Evolutionary conservation across 2,888 invertebrate genomes (phyloP).

Genomic region (Seladonia tumulorum): DNA sequence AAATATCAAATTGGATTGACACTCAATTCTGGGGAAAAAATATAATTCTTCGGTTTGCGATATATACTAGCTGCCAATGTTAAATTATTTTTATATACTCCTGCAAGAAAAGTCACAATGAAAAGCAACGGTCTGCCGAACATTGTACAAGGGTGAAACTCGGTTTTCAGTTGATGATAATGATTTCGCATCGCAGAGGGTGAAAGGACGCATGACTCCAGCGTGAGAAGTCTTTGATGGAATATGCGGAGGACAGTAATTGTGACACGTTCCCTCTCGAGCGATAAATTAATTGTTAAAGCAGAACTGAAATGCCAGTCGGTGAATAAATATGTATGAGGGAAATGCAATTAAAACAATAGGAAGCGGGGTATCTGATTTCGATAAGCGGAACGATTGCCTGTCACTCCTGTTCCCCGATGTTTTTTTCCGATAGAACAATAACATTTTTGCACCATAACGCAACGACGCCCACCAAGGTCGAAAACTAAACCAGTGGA

Average conservation of each 20-base stretch:
- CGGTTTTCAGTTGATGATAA: not conserved
- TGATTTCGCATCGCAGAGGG: not conserved
- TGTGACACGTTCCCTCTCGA: not conserved
- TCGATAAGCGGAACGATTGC: not conserved
- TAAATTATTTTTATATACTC: not conserved
- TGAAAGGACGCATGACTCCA: not conserved
- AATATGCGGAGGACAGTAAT: not conserved
- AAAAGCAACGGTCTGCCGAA: not conserved
- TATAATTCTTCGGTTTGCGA: too few species aligned
- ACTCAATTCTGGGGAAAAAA: too few species aligned
- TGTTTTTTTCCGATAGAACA: conserved; percentile 7
- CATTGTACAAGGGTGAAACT: not conserved
- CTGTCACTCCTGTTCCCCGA: not conserved
- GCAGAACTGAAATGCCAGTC: conserved; percentile 28
- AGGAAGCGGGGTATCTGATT: conserved; percentile 20
- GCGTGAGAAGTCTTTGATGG: not conserved
- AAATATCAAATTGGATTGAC: too few species aligned
- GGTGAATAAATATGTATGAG: conserved; percentile 42
- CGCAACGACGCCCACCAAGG: conserved; percentile 22
- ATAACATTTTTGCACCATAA: conserved; percentile 4
- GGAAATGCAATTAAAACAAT: conserved; percentile 38
- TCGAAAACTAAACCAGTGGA: not conserved
- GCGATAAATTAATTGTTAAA: conserved; percentile 14
- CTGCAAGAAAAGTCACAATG: not conserved
- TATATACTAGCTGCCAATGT: not conserved